Conservation (phyloP, 2,888 invertebrate species). For the Ormyrus nitidulus region DNA sequence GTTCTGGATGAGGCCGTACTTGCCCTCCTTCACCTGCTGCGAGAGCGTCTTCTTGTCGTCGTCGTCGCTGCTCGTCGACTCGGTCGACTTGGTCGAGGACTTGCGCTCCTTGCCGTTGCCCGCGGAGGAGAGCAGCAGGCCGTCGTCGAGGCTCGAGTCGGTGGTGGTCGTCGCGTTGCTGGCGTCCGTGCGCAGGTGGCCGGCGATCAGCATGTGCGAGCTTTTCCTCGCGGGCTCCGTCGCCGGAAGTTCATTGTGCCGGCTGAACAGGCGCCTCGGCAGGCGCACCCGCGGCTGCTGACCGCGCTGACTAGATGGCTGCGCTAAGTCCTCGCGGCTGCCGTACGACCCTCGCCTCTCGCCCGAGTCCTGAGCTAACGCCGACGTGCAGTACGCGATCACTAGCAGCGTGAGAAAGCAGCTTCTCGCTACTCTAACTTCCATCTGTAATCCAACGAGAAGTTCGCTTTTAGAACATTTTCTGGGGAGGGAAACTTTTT, state of each 20-base stretch:
- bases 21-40: constrained; percentile 93
- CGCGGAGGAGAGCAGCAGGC: constrained; percentile 83
- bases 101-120: constrained; percentile 81
- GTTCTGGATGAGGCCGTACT: constrained; percentile 91
- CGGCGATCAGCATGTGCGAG: constrained; percentile 80
- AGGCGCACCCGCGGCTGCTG: constrained; percentile 17
- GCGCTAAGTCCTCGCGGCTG: not conserved
- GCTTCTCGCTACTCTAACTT: constrained; percentile 52
- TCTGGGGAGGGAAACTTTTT: no score
- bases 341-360: constrained; percentile 4
- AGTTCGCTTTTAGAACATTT: no score
- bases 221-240: constrained; percentile 22
- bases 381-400: constrained; percentile 52
- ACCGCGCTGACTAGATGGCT: constrained; percentile 59
- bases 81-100: constrained; percentile 64
- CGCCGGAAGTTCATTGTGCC: constrained; percentile 59
- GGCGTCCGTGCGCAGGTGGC: constrained; percentile 77
- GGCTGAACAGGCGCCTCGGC: constrained; percentile 38
- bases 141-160: constrained; percentile 73
- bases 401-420: constrained; percentile 58
- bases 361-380: constrained; percentile 54
- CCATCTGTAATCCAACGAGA: constrained; percentile 63
- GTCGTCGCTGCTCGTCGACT: constrained; percentile 77
- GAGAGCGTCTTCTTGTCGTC: constrained; percentile 90
- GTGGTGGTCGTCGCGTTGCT: constrained; percentile 11